A percentile compares a stretch with the other conserved stretches of the same genome.
Conservation (phyloP, 2,797 vertebrate genomes). For the Poecilia picta region DNA sequence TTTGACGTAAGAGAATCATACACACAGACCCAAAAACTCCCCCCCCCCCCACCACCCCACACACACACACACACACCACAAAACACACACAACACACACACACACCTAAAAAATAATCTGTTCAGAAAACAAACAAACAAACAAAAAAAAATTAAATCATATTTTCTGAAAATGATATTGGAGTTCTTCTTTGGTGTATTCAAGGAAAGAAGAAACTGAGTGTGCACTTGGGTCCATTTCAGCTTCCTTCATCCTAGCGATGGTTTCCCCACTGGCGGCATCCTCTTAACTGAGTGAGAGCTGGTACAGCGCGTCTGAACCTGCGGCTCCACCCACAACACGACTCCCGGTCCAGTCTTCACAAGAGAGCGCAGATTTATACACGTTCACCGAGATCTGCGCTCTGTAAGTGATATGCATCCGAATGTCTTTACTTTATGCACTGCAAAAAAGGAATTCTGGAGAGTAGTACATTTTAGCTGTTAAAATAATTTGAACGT, state of each 20-base stretch:
- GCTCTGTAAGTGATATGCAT: neutral
- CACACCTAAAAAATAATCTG: neutral
- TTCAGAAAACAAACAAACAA: neutral
- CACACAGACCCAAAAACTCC: neutral
- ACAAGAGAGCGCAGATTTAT: conserved; percentile 51
- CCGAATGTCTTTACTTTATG: neutral
- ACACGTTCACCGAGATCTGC: neutral
- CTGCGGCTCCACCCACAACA: conserved; percentile 79
- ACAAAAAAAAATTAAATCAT: neutral
- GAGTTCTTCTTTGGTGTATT: neutral
- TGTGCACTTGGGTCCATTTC: conserved; percentile 19
- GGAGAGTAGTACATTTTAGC: neutral
- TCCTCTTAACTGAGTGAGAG: conserved; percentile 63
- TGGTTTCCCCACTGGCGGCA: conserved; percentile 60
- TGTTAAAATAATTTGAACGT: neutral
- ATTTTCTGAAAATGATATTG: conserved; percentile 2
- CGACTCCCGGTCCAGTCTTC: conserved; percentile 50
- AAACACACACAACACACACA: too few species aligned
- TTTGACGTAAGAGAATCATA: neutral
- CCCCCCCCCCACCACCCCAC: too few species aligned
- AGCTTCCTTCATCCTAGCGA: conserved; percentile 28
- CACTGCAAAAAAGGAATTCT: neutral
- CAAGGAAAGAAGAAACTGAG: neutral
- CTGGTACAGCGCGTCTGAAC: conserved; percentile 66
- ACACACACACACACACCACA: too few species aligned